These are phyloP conservation scores for Dendrocincla fuliginosa DNA, from an alignment of 2,797 vertebrate species.

Conservation along the genomic window DNA sequence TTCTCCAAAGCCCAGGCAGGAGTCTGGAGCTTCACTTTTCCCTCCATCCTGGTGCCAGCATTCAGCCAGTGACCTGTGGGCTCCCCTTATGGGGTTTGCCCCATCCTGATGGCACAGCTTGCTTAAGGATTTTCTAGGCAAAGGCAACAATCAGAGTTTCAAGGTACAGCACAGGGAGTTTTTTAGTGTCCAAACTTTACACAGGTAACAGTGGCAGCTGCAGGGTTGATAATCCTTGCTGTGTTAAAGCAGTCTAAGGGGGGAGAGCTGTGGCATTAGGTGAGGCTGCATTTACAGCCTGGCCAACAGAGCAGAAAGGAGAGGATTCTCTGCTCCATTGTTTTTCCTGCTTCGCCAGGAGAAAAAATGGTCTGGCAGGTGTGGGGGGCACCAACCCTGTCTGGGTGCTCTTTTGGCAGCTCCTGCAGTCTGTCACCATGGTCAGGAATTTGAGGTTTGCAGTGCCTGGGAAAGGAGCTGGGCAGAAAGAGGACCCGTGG, in stretches of 20 bases:
- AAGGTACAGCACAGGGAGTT: not conserved
- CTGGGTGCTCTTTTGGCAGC: not conserved
- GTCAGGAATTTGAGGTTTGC: not conserved
- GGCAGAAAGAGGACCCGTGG: not conserved
- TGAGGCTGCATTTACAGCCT: not conserved
- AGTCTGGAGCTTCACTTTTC: not conserved
- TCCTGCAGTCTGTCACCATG: not conserved
- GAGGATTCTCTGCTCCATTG: not conserved
- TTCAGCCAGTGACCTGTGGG: not conserved
- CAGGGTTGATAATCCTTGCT: not conserved
- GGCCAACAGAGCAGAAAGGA: not conserved
- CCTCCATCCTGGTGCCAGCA: not conserved
- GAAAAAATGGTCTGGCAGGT: not conserved
- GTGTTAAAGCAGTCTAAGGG: not conserved
- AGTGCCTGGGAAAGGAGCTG: constrained; percentile 47
- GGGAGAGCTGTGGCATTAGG: not conserved
- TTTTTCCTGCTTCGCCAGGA: not conserved
- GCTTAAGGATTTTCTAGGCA: not conserved
- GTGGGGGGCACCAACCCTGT: not conserved
- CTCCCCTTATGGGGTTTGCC: not conserved
- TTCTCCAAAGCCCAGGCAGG: not conserved
- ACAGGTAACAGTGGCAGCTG: not conserved
- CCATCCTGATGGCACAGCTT: accelerated
- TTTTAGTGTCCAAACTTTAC: not conserved
- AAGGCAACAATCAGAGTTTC: not conserved